Percentiles rank a stretch among this genome's conserved stretches.
Conservation (phyloP, 2,888 invertebrate species). For the Oscheius sp. region DNA sequence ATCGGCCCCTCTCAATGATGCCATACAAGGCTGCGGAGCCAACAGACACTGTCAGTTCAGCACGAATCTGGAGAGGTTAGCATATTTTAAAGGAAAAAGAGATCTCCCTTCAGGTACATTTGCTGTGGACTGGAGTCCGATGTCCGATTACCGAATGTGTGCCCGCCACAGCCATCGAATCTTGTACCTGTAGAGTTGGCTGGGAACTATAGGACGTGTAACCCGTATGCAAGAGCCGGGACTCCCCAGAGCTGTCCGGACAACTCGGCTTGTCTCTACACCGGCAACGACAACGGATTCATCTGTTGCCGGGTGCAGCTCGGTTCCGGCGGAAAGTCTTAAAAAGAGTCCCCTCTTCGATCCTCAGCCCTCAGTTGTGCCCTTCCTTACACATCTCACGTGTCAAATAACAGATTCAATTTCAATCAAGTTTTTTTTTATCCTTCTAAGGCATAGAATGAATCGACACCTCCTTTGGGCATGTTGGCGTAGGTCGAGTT, state of each 20-base stretch:
- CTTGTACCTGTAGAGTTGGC: constrained; percentile 68
- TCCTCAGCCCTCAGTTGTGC: constrained; percentile 31
- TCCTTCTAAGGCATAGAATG: background rate
- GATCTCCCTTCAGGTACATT: constrained; percentile 55
- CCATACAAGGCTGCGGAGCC: constrained; percentile 67
- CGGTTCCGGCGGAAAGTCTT: constrained; percentile 45
- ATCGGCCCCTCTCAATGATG: constrained; percentile 66
- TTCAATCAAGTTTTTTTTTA: too few species aligned
- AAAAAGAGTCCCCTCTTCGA: constrained; percentile 12
- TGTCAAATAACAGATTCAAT: constrained; percentile 30
- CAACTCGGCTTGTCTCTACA: constrained; percentile 67
- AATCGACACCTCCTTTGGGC: background rate
- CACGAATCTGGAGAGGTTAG: constrained; percentile 58
- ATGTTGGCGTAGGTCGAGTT: constrained; percentile 21
- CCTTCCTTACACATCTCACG: constrained; percentile 15
- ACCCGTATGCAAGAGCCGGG: constrained; percentile 61
- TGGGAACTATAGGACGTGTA: constrained; percentile 59
- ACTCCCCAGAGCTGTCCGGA: constrained; percentile 66
- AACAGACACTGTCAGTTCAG: constrained; percentile 69
- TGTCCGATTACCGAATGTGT: constrained; percentile 68
- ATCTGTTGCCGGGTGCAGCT: constrained; percentile 69
- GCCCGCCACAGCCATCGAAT: constrained; percentile 69
- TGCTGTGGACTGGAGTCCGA: constrained; percentile 69
- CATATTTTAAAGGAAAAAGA: background rate
- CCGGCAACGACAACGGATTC: constrained; percentile 68